These are phyloP conservation scores for Helicoverpa armigera DNA, from an alignment of 1,140 invertebrate species.

Conservation along the genomic window DNA sequence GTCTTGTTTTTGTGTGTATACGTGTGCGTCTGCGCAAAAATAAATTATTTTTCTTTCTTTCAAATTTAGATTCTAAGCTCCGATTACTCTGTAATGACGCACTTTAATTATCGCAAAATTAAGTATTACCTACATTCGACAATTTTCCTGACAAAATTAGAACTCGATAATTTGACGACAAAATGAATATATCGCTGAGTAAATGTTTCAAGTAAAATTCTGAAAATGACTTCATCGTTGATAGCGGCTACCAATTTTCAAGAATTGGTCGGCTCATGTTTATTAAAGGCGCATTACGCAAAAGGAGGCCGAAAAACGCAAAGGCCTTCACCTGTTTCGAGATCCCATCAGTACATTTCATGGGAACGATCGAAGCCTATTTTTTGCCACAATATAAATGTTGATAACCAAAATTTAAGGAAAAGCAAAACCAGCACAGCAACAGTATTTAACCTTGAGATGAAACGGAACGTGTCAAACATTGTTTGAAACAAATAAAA, in stretches of 20 bases:
- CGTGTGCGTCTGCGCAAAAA: too few species aligned
- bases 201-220: conserved; percentile 60
- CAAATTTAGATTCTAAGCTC: not conserved
- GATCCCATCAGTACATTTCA: conserved; percentile 36
- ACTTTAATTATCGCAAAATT: not conserved
- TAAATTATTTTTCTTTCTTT: too few species aligned
- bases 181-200: not conserved
- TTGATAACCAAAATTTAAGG: not conserved
- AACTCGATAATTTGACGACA: too few species aligned
- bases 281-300: conserved; percentile 59
- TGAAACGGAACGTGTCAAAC: conserved; percentile 33
- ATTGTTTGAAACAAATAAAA: conserved; percentile 26
- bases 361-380: conserved; percentile 33
- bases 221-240: conserved; percentile 68
- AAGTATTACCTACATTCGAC: conserved; percentile 16
- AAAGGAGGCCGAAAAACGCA: conserved; percentile 49
- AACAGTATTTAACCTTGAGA: conserved; percentile 20
- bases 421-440: not conserved
- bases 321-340: conserved; percentile 50
- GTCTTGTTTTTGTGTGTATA: too few species aligned
- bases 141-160: not conserved
- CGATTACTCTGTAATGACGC: not conserved
- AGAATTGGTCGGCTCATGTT: conserved; percentile 57
- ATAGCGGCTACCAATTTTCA: conserved; percentile 56
- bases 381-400: conserved; percentile 6